phyloP scores from a whole-genome alignment of 1,140 invertebrate genomes.

The Myzus persicae region DNA sequence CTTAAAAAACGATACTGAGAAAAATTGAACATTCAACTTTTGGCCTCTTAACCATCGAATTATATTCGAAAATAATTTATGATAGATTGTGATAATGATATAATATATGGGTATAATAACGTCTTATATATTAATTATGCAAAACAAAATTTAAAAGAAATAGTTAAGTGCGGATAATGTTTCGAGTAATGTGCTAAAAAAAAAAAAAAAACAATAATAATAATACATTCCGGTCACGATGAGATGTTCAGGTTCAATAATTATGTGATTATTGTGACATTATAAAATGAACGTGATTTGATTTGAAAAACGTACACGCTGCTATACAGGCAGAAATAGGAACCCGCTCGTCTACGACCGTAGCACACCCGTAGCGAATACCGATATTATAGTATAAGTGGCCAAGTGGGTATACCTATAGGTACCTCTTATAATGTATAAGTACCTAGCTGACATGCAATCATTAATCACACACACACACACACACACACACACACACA shows the following conservation, averaged over 20 bases:
- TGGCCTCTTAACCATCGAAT: too few species aligned
- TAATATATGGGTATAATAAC: too few species aligned
- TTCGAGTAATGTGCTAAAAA: neutral
- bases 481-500: neutral
- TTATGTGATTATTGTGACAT: constrained; percentile 12
- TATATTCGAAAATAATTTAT: too few species aligned
- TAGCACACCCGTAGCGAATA: neutral
- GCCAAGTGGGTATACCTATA: neutral
- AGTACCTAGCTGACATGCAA: neutral
- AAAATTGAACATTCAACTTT: too few species aligned
- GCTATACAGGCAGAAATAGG: neutral
- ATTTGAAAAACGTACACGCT: neutral
- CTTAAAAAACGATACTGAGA: too few species aligned
- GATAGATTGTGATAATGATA: too few species aligned
- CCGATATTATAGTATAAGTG: neutral
- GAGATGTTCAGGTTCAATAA: neutral
- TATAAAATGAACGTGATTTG: constrained; percentile 2
- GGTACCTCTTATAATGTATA: neutral
- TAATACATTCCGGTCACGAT: neutral
- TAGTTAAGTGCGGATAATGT: neutral
- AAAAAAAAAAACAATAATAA: neutral
- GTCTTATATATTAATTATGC: neutral
- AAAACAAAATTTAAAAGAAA: neutral
- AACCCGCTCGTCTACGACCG: neutral
- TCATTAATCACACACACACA: neutral